Percentiles rank a stretch among this genome's conserved stretches.
phyloP scores from a whole-genome alignment of 2,113 vertebrate species.

The Calyptommatus sinebrachiatus region DNA sequence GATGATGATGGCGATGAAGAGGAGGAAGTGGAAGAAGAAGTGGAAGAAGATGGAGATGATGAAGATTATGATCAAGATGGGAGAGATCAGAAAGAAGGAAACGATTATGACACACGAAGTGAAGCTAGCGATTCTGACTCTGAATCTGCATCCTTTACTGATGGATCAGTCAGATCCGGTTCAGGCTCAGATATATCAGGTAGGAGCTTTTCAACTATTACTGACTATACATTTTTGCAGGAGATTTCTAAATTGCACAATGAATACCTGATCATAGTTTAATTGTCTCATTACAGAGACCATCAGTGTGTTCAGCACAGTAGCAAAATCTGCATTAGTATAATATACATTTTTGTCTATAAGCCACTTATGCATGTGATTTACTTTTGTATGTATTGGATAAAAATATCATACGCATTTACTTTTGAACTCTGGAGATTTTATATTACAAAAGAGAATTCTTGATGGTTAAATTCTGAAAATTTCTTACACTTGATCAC shows the following conservation, averaged over 20 bases:
- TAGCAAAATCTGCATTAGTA: background rate
- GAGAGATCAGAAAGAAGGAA: conserved; percentile 80
- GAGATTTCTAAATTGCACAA: background rate
- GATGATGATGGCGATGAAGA: conserved; percentile 80
- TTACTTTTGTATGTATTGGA: too few species aligned
- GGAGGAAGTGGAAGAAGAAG: conserved; percentile 78
- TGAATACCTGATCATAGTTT: background rate
- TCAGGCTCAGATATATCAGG: conserved; percentile 92
- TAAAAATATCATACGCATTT: too few species aligned
- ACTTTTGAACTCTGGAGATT: too few species aligned
- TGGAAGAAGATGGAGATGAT: conserved; percentile 67
- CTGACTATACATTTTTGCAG: background rate
- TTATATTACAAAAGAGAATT: background rate
- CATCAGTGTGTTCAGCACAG: background rate
- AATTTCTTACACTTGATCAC: too few species aligned
- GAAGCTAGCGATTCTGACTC: conserved; percentile 96
- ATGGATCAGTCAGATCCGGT: conserved; percentile 87
- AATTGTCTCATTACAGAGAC: background rate
- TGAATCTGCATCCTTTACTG: conserved; percentile 92
- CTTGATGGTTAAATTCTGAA: too few species aligned
- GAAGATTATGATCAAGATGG: conserved; percentile 88
- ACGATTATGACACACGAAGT: conserved; percentile 93
- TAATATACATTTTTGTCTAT: background rate
- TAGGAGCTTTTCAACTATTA: conserved; percentile 52
- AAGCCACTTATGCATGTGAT: too few species aligned